These are phyloP conservation scores for Gasterosteus nipponicus DNA, from an alignment of 2,113 vertebrate genomes.

Conservation along the genomic window DNA sequence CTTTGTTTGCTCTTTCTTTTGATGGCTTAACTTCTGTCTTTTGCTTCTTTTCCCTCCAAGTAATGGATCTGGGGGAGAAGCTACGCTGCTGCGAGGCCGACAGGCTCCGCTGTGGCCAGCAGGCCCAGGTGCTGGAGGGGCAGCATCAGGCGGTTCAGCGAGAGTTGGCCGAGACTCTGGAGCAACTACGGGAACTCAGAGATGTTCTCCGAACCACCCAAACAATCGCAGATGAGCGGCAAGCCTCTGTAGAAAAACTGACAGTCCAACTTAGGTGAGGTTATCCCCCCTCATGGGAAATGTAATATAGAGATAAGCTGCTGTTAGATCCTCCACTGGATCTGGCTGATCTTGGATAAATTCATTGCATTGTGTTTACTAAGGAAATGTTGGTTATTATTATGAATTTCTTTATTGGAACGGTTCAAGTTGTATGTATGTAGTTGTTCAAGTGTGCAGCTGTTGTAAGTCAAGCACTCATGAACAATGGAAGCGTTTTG, in stretches of 20 bases:
- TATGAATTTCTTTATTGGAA: conserved; percentile 3
- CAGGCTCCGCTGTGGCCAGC: conserved; percentile 78
- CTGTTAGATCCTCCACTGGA: background rate
- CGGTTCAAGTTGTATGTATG: background rate
- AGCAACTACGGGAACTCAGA: conserved; percentile 82
- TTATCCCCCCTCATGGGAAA: conserved; percentile 10
- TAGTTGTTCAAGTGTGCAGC: conserved; percentile 2
- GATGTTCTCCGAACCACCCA: conserved; percentile 86
- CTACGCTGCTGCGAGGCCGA: conserved; percentile 84
- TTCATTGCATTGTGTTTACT: background rate
- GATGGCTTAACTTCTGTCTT: background rate
- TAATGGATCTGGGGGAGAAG: conserved; percentile 86
- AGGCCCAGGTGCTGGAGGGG: conserved; percentile 79
- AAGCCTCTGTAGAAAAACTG: conserved; percentile 81
- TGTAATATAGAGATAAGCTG: background rate
- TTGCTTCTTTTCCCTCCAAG: conserved; percentile 64
- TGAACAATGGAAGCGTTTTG: background rate
- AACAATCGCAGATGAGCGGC: conserved; percentile 83
- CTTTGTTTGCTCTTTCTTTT: background rate
- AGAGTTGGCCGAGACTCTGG: conserved; percentile 82
- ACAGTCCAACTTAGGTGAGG: conserved; percentile 88
- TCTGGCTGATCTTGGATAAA: background rate
- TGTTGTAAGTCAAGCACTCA: conserved; percentile 32
- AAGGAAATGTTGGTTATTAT: background rate
- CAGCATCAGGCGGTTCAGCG: conserved; percentile 81